Conservation (phyloP, 2,797 vertebrate genomes). For the Limnodromus scolopaceus region DNA sequence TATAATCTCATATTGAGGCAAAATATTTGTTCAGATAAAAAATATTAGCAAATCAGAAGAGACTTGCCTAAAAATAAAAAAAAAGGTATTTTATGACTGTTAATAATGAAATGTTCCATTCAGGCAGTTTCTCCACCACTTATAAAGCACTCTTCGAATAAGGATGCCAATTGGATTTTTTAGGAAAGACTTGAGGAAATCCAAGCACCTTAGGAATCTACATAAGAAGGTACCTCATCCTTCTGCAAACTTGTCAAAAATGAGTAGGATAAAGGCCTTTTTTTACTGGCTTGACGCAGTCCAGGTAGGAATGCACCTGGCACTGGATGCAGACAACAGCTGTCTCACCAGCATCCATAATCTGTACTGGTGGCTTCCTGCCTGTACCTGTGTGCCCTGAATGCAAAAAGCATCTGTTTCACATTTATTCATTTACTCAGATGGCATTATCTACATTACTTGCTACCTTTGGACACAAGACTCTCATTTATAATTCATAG, state of each 20-base stretch:
- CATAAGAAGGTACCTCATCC: not conserved
- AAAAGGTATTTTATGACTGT: not conserved
- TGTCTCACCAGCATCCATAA: slow-evolving; percentile 73
- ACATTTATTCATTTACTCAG: slow-evolving; percentile 76
- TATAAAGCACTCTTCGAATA: not conserved
- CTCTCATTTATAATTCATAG: slow-evolving; percentile 76
- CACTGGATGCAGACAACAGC: slow-evolving; percentile 60
- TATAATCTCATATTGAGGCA: not conserved
- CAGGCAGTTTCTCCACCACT: not conserved
- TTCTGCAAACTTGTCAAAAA: not conserved
- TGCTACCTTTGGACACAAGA: slow-evolving; percentile 71
- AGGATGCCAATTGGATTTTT: not conserved
- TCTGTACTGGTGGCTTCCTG: slow-evolving; percentile 70
- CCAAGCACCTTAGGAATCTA: not conserved
- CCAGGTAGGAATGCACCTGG: slow-evolving; percentile 67
- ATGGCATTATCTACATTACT: slow-evolving; percentile 74
- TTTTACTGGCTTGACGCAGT: not conserved
- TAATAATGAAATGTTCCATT: not conserved
- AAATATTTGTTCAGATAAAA: slow-evolving; percentile 1
- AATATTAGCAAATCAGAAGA: not conserved
- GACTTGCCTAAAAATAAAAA: not conserved
- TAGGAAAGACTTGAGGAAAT: not conserved
- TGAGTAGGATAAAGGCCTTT: not conserved
- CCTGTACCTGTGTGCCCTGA: slow-evolving; percentile 74
- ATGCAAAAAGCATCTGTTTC: slow-evolving; percentile 79